Base-by-base conservation (phyloP, 2,113 vertebrate genomes). In the Carettochelys insculpta region DNA sequence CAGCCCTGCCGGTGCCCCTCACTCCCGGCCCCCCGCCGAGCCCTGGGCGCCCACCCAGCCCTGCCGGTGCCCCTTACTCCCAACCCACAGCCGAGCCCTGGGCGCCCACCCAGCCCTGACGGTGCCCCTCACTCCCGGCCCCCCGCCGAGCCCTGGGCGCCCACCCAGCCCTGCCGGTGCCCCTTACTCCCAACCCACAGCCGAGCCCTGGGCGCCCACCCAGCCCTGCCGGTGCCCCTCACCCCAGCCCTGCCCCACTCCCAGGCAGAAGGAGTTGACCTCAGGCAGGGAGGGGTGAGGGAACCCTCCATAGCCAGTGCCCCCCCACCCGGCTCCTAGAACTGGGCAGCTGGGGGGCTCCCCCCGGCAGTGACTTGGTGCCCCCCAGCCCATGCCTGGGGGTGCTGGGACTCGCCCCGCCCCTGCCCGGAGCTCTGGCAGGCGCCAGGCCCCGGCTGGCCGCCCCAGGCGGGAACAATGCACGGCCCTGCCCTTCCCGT, bases 391-490 rank as follows among this genome's bases (percentile, higher is more conserved):
- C n/a, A n/a, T 8, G 17, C 16, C n/a, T 11, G 34, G 61, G 61
- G 61, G 34, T 20, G 61, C 7, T 38, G 17, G 19, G 61, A 17
- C 14, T 6, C 17, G 31, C 16, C 9, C 58, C 34, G 31, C 29
- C 58, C 77, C 5, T 82, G 3, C 51, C 31, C 51, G 4, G 16
- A 11, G 91, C 91, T 86, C 80, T 89, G 76, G 82, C 77, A 88
- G 93, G 85, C 90, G 92, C 91, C 94, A 92, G 89, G 93, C 51
- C n/a, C 34, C 14, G 61, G 61, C 78, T 90, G 73, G n/a, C n/a
- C n/a, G n/a, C n/a, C n/a, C n/a, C n/a, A n/a, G n/a, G n/a, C n/a
- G 85, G 50, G 58, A 81, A 75, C 51, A 48, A 83, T 14, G 54
- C 45, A 3, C 25, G 29, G 31, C 34, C 31, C 16, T 13, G 3